Percentiles rank a stretch among this genome's conserved stretches.
Conservation (phyloP, 1,140 invertebrate genomes). For the Patella vulgata region DNA sequence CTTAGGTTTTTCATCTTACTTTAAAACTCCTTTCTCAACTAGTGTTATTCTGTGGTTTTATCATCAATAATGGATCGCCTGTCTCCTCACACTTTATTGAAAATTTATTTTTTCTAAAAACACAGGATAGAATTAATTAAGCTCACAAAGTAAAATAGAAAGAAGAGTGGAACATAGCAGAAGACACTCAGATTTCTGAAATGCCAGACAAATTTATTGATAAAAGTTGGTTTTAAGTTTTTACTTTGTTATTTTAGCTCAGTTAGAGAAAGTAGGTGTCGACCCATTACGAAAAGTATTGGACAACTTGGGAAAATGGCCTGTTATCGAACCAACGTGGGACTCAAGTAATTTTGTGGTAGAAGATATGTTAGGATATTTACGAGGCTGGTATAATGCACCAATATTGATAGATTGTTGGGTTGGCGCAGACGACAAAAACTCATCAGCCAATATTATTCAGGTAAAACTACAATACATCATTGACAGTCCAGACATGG, state of each 20-base stretch:
- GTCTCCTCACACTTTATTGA: too few relatives aligned
- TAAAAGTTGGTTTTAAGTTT: not conserved
- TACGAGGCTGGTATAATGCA: slow-evolving; percentile 80
- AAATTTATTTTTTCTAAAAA: too few relatives aligned
- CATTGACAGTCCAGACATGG: slow-evolving; percentile 18
- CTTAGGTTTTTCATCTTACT: too few relatives aligned
- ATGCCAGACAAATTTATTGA: not conserved
- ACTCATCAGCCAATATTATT: slow-evolving; percentile 84
- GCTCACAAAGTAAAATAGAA: too few relatives aligned
- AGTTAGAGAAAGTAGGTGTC: slow-evolving; percentile 73
- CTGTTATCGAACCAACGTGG: slow-evolving; percentile 77
- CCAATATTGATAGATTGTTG: slow-evolving; percentile 78
- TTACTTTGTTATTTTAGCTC: slow-evolving; percentile 40
- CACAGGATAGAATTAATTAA: too few relatives aligned
- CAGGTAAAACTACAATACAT: slow-evolving; percentile 70
- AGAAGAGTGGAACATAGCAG: too few relatives aligned
- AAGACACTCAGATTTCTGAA: not conserved
- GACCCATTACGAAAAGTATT: slow-evolving; percentile 78
- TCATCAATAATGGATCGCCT: too few relatives aligned
- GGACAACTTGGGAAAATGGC: slow-evolving; percentile 84
- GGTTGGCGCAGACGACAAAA: slow-evolving; percentile 81
- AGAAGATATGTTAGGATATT: slow-evolving; percentile 77
- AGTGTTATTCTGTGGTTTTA: too few relatives aligned
- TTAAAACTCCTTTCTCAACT: too few relatives aligned
- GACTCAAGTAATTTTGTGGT: slow-evolving; percentile 72